Conservation (phyloP, 2,797 vertebrate genomes). For the Myoxocephalus aenaeus region DNA sequence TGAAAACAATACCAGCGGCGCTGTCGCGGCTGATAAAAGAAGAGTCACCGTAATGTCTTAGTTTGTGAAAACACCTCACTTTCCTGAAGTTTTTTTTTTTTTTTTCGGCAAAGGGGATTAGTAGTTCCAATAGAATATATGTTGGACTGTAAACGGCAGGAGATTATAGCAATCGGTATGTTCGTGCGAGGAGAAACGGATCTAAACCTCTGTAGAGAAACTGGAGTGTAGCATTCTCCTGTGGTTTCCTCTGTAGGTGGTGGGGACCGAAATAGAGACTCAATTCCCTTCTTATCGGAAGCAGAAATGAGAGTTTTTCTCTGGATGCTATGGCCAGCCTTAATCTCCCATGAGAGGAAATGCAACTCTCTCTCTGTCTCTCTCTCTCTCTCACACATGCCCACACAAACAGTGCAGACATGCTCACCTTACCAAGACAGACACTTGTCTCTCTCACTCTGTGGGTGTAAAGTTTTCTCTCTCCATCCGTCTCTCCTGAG, state of each 20-base stretch:
- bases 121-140: constrained; percentile 23
- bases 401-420: constrained; percentile 63
- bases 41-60: neutral
- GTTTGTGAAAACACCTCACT: neutral
- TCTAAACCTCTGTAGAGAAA: constrained; percentile 61
- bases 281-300: constrained; percentile 75
- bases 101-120: constrained; percentile 42
- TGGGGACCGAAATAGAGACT: constrained; percentile 74
- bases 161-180: constrained; percentile 55
- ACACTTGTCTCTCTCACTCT: constrained; percentile 63
- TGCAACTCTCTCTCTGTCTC: constrained; percentile 33
- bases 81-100: neutral
- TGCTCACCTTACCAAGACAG: constrained; percentile 70
- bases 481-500: constrained; percentile 43
- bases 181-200: constrained; percentile 55
- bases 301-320: constrained; percentile 71
- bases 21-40: too few relatives aligned
- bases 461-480: constrained; percentile 70
- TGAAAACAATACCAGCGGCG: neutral
- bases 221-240: constrained; percentile 56
- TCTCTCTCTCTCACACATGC: constrained; percentile 33
- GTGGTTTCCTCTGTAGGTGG: constrained; percentile 72
- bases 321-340: constrained; percentile 66
- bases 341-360: constrained; percentile 75
- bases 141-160: constrained; percentile 48